phyloP scores from a whole-genome alignment of 37 sponge, comb jelly and placozoan genomes.

The Diacarnus erythraeanus region DNA sequence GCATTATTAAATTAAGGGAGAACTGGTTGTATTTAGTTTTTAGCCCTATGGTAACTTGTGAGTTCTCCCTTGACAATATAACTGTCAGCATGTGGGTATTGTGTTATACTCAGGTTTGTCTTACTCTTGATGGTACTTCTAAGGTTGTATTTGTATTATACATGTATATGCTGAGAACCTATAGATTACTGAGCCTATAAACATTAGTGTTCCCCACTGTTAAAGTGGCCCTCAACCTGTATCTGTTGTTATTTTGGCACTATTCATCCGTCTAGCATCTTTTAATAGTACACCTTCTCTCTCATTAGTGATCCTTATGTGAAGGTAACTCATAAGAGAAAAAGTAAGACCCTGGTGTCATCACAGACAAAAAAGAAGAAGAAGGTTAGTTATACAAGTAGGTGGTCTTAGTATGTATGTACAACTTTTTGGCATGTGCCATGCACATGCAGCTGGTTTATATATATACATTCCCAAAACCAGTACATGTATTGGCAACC shows the following conservation, averaged over 20 bases:
- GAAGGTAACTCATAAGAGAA: conserved; percentile 38
- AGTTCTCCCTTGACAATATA: no score
- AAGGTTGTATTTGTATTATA: no score
- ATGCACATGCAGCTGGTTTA: background rate
- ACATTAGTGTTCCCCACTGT: no score
- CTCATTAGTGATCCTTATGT: conserved; percentile 71
- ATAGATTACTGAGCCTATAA: no score
- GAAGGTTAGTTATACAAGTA: conserved; percentile 24
- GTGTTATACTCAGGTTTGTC: no score
- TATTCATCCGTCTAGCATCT: conserved; percentile 9
- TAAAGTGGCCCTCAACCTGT: background rate
- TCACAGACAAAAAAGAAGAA: conserved; percentile 51
- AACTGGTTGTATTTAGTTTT: no score
- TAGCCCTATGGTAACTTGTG: no score
- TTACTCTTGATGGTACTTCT: no score
- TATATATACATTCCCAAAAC: background rate
- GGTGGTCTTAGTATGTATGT: background rate
- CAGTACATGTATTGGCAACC: background rate
- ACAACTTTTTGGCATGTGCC: background rate
- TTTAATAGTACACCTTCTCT: background rate
- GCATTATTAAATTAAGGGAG: no score
- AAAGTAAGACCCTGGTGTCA: conserved; percentile 7
- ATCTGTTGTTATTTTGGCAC: background rate
- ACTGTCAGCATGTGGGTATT: no score
- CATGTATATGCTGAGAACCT: no score